These are phyloP conservation scores for Periophthalmus magnuspinnatus DNA, from an alignment of 2,797 vertebrate genomes.

Conservation along the genomic window DNA sequence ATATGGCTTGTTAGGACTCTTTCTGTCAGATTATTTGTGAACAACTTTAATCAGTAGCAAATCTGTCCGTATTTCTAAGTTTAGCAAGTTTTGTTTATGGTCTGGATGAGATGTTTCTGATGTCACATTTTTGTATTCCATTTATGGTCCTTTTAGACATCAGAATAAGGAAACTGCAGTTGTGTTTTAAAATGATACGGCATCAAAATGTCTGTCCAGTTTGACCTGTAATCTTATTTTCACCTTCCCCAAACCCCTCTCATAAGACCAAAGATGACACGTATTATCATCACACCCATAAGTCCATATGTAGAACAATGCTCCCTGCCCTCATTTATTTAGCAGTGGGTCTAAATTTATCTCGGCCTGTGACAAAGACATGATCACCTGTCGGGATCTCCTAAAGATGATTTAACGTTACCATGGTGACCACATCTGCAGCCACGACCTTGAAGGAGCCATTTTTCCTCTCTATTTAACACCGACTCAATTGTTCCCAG, in stretches of 20 bases:
- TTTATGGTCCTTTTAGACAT: too few species aligned
- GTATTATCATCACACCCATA: not conserved
- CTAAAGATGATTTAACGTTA: slow-evolving; percentile 49
- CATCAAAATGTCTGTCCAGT: not conserved
- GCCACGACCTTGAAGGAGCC: slow-evolving; percentile 64
- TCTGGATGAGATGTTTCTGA: not conserved
- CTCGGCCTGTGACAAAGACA: slow-evolving; percentile 36
- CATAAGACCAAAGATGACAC: not conserved
- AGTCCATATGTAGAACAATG: slow-evolving; percentile 21
- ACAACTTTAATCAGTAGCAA: too few species aligned
- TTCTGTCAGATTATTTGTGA: too few species aligned
- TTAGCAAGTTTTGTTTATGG: not conserved
- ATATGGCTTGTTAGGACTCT: not conserved
- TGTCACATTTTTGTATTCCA: too few species aligned
- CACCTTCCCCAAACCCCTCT: not conserved
- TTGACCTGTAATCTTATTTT: not conserved
- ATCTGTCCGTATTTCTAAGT: too few species aligned
- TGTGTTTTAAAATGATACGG: not conserved
- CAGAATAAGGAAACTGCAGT: not conserved
- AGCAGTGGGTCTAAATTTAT: slow-evolving; percentile 27
- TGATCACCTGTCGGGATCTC: slow-evolving; percentile 31
- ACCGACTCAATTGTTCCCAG: slow-evolving; percentile 55
- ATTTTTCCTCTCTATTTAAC: slow-evolving; percentile 36
- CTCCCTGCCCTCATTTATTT: slow-evolving; percentile 17
- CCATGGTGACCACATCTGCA: slow-evolving; percentile 15